Conservation (phyloP, 2,888 invertebrate species). For the Taphrorychus bicolor region DNA sequence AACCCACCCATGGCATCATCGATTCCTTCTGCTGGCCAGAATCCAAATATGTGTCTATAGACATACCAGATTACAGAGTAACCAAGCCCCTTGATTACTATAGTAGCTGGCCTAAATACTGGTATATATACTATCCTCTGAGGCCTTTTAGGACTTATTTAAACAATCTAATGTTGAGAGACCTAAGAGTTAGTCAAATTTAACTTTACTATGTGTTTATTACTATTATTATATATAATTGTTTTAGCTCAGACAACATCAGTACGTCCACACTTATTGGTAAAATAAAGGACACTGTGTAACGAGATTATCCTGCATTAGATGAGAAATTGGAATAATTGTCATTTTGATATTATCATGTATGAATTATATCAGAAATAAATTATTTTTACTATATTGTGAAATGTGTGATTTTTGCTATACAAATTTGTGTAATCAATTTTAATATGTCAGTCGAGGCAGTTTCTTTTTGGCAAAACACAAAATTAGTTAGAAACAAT, state of each 20-base stretch:
- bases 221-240: neutral
- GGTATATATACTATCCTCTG: constrained; percentile 44
- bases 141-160: constrained; percentile 46
- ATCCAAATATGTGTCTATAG: constrained; percentile 46
- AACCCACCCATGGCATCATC: constrained; percentile 43
- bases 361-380: too few relatives aligned
- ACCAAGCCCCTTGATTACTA: constrained; percentile 46
- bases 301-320: too few relatives aligned
- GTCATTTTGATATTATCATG: too few relatives aligned
- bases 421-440: too few relatives aligned
- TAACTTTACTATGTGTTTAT: neutral
- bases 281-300: constrained; percentile 22
- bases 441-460: too few relatives aligned
- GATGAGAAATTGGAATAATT: too few relatives aligned
- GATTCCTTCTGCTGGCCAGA: constrained; percentile 46
- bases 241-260: constrained; percentile 45
- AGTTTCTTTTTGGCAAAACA: too few relatives aligned
- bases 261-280: constrained; percentile 47
- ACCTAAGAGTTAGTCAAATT: constrained; percentile 46
- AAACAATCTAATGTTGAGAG: constrained; percentile 46
- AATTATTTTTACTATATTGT: too few relatives aligned
- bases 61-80: constrained; percentile 47
- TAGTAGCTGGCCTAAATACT: constrained; percentile 46
- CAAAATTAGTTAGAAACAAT: too few relatives aligned
- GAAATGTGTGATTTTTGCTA: too few relatives aligned